Conservation (phyloP, 2,888 invertebrate genomes). For the Auanema freiburgensis region DNA sequence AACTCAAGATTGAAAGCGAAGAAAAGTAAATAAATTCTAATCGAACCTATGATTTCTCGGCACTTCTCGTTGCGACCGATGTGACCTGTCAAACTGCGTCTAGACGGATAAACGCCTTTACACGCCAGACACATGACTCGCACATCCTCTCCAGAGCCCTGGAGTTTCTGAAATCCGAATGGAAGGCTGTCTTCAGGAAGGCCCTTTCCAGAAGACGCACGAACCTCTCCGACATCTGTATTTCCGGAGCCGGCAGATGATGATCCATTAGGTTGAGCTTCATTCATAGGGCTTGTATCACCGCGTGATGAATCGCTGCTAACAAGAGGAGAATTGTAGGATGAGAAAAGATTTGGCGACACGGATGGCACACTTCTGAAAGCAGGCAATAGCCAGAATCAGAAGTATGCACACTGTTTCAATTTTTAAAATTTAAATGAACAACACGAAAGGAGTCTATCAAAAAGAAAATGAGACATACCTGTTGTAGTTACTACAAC, state of each 20-base stretch:
- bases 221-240: background rate
- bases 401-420: too few species aligned
- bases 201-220: constrained; percentile 8
- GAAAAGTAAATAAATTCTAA: background rate
- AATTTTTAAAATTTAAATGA: too few species aligned
- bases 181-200: constrained; percentile 15
- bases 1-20: constrained; percentile 4
- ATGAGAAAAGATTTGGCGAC: too few species aligned
- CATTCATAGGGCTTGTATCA: background rate
- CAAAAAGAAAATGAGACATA: too few species aligned
- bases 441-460: too few species aligned
- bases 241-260: constrained; percentile 12
- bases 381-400: too few species aligned
- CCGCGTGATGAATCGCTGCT: background rate
- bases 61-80: constrained; percentile 60
- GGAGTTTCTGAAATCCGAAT: constrained; percentile 14
- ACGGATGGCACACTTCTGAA: too few species aligned
- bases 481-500: too few species aligned
- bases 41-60: constrained; percentile 41
- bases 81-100: constrained; percentile 55
- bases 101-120: constrained; percentile 54
- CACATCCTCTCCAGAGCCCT: constrained; percentile 34
- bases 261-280: constrained; percentile 1
- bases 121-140: constrained; percentile 57
- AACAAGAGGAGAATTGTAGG: constrained; percentile 1